Conservation (phyloP, 2,797 vertebrate genomes). For the Pipistrellus kuhlii region DNA sequence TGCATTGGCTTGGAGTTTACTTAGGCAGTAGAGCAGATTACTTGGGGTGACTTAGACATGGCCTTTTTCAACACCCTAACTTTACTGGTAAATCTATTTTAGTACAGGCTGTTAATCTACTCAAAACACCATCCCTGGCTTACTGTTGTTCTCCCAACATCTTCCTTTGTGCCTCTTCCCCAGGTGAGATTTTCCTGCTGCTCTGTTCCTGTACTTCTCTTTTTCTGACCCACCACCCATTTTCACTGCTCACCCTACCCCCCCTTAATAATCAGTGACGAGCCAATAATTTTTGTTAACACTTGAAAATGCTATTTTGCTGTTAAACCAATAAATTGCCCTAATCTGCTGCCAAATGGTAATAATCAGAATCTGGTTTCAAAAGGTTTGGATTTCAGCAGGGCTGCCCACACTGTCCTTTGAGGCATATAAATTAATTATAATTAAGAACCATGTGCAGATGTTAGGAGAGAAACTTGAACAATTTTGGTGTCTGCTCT, state of each 20-base stretch:
- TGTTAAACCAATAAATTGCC: slow-evolving; percentile 71
- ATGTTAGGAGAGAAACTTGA: slow-evolving; percentile 71
- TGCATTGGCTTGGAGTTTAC: not conserved
- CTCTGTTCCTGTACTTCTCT: not conserved
- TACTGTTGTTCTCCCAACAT: not conserved
- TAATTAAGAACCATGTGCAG: slow-evolving; percentile 70
- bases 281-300: slow-evolving; percentile 76
- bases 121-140: not conserved
- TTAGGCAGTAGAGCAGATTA: not conserved
- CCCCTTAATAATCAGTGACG: slow-evolving; percentile 54
- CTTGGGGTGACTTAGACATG: not conserved
- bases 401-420: slow-evolving; percentile 65
- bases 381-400: slow-evolving; percentile 69
- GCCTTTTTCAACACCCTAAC: not conserved
- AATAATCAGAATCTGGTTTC: slow-evolving; percentile 71
- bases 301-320: slow-evolving; percentile 73
- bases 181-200: not conserved
- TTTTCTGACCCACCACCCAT: not conserved
- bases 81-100: not conserved
- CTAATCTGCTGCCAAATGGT: slow-evolving; percentile 64
- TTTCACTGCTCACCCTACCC: not conserved
- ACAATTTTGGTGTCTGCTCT: slow-evolving; percentile 48
- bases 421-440: slow-evolving; percentile 76
- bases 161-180: not conserved
- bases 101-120: not conserved